These are phyloP conservation scores for Cricetomys ansorgei DNA, from an alignment of 2,113 vertebrate species.

Conservation along the genomic window DNA sequence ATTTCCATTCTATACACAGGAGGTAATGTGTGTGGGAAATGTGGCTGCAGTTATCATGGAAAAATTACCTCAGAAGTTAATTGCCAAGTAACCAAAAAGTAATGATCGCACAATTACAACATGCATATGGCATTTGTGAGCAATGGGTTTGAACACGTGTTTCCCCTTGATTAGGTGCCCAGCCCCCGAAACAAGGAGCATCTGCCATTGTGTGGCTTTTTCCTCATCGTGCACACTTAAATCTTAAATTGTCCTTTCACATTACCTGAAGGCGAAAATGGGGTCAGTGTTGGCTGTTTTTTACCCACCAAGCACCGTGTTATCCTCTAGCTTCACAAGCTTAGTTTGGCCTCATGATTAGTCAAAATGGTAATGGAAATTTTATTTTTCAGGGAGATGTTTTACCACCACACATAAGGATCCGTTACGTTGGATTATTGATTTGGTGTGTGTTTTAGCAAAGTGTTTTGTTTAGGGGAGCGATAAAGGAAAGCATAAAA, in stretches of 20 bases:
- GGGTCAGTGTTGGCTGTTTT: neutral
- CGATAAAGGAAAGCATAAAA: neutral
- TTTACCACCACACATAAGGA: neutral
- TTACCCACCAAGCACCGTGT: slow-evolving; percentile 18
- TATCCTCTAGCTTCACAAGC: slow-evolving; percentile 38
- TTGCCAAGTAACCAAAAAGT: slow-evolving; percentile 79
- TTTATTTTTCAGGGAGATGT: slow-evolving; percentile 38
- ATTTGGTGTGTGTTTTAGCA: neutral
- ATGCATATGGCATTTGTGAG: slow-evolving; percentile 68
- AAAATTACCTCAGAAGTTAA: slow-evolving; percentile 78
- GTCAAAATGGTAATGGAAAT: slow-evolving; percentile 27
- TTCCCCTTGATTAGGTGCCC: slow-evolving; percentile 26
- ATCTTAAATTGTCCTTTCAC: slow-evolving; percentile 60
- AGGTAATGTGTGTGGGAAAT: slow-evolving; percentile 75
- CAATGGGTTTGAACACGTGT: slow-evolving; percentile 30
- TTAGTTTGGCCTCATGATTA: slow-evolving; percentile 36
- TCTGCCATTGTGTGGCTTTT: neutral
- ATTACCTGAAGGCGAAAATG: slow-evolving; percentile 64
- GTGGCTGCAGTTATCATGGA: slow-evolving; percentile 70
- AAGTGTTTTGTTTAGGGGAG: neutral
- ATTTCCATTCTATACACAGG: slow-evolving; percentile 82
- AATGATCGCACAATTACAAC: slow-evolving; percentile 66
- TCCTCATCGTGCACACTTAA: slow-evolving; percentile 4
- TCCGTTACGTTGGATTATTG: neutral
- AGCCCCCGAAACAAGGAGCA: slow-evolving; percentile 43